Base-by-base conservation (phyloP, 2,797 vertebrate genomes). In the Rallus crepitans region DNA sequence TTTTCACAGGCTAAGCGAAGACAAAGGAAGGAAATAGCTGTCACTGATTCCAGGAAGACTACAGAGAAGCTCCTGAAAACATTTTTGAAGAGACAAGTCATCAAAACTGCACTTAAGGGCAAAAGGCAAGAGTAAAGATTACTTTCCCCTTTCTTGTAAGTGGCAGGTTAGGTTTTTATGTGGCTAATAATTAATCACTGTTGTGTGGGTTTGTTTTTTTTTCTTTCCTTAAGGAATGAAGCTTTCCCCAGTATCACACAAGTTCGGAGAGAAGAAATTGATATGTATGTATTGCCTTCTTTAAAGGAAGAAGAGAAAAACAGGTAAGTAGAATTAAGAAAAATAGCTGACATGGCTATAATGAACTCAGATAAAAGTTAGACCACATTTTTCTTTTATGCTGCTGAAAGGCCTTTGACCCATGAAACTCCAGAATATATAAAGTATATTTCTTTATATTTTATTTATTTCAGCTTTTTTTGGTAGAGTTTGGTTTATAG, bases 61-160 rank as follows among this genome's bases (percentile, higher is more conserved):
- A 98, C 98, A 40, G 99, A 99, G 87, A 99, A 99, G 88, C 98
- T 99, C 69, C 97, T 99, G 85, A 99, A 95, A 97, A 99, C 99
- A 0, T 99, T 99, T 91, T 94, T 99, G 92, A 99, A 99, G 98
- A 99, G 99, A 97, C 99, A 99, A 33, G 98, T 98, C 40, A 97
- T 99, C 91, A 99, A 99, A 98, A 98, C 98, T 84, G 98, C 98
- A n/a, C 98, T 99, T 50, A 98, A 94, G 75, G 96, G 97, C 92
- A 98, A 96, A 96, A 98, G 98, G 97, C 92, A 98, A 97, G 97
- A 86, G 61, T 75, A 80, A 83, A 39, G 53, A 57, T 18, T 63
- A 30, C 31, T 76, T 91, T 89, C 9, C 24, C 7, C 7, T 87
- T 75, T 9, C 82, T 96, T 78, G 3, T 64, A 60, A 63, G 15